Base-by-base conservation (phyloP, 2,113 vertebrate genomes). In the Ariopsis seemanni region DNA sequence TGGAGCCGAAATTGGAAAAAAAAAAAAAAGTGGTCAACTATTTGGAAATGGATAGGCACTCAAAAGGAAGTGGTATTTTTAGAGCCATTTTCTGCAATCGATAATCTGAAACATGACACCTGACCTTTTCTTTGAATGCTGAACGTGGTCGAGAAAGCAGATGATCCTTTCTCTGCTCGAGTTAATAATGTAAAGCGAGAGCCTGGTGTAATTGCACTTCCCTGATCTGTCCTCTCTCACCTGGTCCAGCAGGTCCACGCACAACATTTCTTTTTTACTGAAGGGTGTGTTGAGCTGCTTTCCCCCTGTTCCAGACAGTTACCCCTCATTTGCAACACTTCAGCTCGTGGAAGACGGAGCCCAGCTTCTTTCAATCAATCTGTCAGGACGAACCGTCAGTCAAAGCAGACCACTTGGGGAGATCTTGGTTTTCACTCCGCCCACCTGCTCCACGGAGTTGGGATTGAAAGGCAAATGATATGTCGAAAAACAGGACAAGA, bases 331-430 rank as follows among this genome's bases (percentile, higher is more conserved):
- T 93, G 89, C 90, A 42, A 91, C 89, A 92, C 89, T 94, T 93
- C 90, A 91, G 94, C 90, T 91, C 74, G 84, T 87, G 0, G 87
- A 86, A 87, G 90, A 93, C 72, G 79, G 89, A 90, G 87, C 79
- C 22, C 22, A 12, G 75, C 89, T 91, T 91, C 91, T 93, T 91
- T 93, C 92, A 94, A 93, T 94, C 93, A 94, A 92, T 90, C 92
- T 88, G 69, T 94, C 89, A 89, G 48, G 80, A 88, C 85, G 83
- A 90, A 86, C 89, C 86, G 89, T 94, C 92, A 90, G 89, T 92
- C 90, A 92, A 27, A 72, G 50, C 50, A 5, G 30, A 8, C 27
- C 20, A 58, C 55, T 18, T 22, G 18, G 25, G 65, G 75, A 22
- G 62, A 50, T 20, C 18, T 58, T 18, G 30, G 7, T 7, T n/a